Conservation (phyloP, 1,140 invertebrate species). For the Aphaenogaster rudis region DNA sequence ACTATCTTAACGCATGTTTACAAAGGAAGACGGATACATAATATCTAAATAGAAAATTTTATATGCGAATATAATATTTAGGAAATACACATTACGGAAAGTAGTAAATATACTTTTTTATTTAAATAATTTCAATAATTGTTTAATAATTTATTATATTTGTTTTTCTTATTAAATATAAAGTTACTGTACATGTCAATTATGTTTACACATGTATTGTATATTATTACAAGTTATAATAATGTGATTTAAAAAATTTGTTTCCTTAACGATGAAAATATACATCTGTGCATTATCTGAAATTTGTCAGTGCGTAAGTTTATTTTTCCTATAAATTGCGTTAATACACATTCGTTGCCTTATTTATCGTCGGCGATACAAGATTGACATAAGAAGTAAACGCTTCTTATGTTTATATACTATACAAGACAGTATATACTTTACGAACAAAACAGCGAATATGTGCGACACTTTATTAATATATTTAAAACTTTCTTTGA, state of each 20-base stretch:
- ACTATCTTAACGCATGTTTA: constrained; percentile 67
- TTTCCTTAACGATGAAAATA: constrained; percentile 69
- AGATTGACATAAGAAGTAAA: background rate
- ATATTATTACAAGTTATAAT: constrained; percentile 60
- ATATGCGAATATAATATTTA: constrained; percentile 74
- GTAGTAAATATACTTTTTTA: constrained; percentile 33
- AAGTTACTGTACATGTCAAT: constrained; percentile 45
- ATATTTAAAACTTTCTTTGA: background rate
- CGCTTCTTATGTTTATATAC: background rate
- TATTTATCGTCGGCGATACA: background rate
- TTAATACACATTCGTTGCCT: background rate
- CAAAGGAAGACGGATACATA: constrained; percentile 55
- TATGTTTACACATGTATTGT: constrained; percentile 55
- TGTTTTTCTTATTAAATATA: constrained; percentile 14
- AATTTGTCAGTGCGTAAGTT: background rate
- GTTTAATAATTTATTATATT: constrained; percentile 20
- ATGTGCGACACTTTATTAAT: background rate
- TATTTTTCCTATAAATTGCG: constrained; percentile 26
- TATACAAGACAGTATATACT: background rate
- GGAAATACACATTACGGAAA: constrained; percentile 58
- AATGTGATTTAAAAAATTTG: constrained; percentile 57
- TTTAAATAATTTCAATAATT: constrained; percentile 37
- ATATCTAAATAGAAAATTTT: constrained; percentile 75
- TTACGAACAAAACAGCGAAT: background rate
- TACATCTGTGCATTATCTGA: constrained; percentile 66